Conservation (phyloP, 2,888 invertebrate genomes). For the Brachycybe producta region DNA sequence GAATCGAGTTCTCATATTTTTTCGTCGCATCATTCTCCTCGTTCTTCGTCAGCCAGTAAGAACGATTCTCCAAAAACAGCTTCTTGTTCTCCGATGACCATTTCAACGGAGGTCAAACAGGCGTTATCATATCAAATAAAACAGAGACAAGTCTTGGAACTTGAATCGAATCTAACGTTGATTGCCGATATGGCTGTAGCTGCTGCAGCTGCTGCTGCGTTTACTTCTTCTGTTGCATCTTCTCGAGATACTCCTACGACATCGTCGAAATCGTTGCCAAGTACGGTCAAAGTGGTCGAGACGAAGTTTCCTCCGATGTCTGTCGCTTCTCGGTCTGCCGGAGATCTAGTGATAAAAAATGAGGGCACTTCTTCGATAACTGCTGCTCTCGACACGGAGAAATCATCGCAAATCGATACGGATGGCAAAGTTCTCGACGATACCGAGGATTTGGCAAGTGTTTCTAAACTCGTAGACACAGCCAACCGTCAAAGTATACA, state of each 20-base stretch:
- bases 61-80: neutral
- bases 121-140: conserved; percentile 21
- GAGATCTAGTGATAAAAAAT: too few species aligned
- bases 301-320: neutral
- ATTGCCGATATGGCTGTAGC: neutral
- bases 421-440: too few species aligned
- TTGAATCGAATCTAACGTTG: neutral
- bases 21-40: neutral
- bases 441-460: conserved; percentile 47
- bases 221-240: neutral
- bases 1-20: neutral
- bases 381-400: too few species aligned
- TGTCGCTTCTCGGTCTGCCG: neutral
- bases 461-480: conserved; percentile 60
- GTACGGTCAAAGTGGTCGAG: neutral
- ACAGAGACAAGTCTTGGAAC: conserved; percentile 15
- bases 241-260: neutral
- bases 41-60: neutral
- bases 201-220: neutral
- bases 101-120: conserved; percentile 19
- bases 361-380: too few species aligned
- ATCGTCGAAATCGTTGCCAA: neutral
- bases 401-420: too few species aligned
- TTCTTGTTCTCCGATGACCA: conserved; percentile 3
- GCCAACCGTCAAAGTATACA: conserved; percentile 52